Base-by-base conservation (phyloP, 2,888 invertebrate species). In the Brachynemurus nebulosus region DNA sequence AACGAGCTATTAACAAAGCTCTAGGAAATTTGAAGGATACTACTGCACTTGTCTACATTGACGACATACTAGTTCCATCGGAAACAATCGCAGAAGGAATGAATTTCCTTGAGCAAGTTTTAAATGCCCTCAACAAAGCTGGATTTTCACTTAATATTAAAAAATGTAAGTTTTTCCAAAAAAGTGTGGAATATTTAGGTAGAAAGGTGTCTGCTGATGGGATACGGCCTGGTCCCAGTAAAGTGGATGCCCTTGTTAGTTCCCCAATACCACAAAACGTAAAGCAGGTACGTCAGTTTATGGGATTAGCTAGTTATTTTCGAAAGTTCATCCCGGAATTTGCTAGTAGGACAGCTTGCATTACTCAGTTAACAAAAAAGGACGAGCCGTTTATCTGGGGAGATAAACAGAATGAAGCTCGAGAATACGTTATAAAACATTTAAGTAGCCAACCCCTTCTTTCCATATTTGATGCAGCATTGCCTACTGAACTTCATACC, bases 201-300 rank as follows among this genome's bases (percentile, higher is more conserved):
- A 54, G 56, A 39, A 47, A 56, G 1, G 45, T 57, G 23, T 56
- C 55, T 30, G 51, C 54, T 0, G 58, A 56, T 53, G 57, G 1
- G 55, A 19, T 56, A 5, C 53, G 48, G 47, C 48, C 52, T 1
- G 57, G 57, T 33, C 9, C 51, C 0, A 53, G 55, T 9, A 56
- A 54, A 1, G 50, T 45, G 0, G 47, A 52, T 0, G 56, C 35
- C 17, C 40, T 44, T 12, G 18, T 14, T 20, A 6, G 17, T 23
- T 9, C 9, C 36, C 49, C 23, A 7, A 23, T 23, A 21, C 40
- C 40, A 2, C 19, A 2, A 7, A 40, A 21, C 4, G 23, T 40
- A 11, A 40, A 21, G 4, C 21, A 40, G 19, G 14, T 40, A 8
- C 20, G 40, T 23, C 40, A 40, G 12, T 51, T 44, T 34, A 43